These are phyloP conservation scores for Ctenicera cuprea DNA, from an alignment of 2,888 invertebrate genomes.

Conservation along the genomic window DNA sequence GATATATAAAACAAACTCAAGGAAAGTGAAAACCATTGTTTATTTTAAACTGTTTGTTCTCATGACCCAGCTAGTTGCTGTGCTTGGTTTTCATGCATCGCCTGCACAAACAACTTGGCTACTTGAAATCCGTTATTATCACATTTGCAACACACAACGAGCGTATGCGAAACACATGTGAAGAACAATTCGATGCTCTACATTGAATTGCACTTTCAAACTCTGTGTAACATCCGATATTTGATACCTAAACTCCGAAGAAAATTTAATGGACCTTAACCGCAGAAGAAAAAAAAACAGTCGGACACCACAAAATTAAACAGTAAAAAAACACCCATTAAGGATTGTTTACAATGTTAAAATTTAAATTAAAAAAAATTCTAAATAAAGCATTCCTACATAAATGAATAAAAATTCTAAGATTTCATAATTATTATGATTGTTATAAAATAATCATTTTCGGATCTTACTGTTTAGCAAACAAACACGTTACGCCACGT, in stretches of 20 bases:
- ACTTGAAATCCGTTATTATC: slow-evolving; percentile 50
- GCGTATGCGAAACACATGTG: slow-evolving; percentile 26
- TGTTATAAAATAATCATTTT: slow-evolving; percentile 20
- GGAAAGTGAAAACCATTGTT: slow-evolving; percentile 71
- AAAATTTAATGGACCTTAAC: slow-evolving; percentile 26
- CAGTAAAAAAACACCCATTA: not conserved
- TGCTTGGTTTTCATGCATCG: slow-evolving; percentile 64
- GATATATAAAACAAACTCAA: slow-evolving; percentile 69
- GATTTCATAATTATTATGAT: not conserved
- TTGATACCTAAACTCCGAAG: slow-evolving; percentile 2
- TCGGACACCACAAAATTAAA: no score
- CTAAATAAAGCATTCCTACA: not conserved
- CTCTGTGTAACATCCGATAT: slow-evolving; percentile 37
- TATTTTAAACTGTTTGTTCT: slow-evolving; percentile 64
- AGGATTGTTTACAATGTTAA: not conserved
- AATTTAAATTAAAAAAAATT: not conserved
- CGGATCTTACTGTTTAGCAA: slow-evolving; percentile 37
- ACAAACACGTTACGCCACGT: slow-evolving; percentile 29
- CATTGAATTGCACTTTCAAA: slow-evolving; percentile 35
- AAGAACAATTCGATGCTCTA: slow-evolving; percentile 37
- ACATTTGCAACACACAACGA: slow-evolving; percentile 43
- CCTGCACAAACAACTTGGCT: slow-evolving; percentile 58
- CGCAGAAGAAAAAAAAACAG: not conserved
- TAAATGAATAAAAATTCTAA: not conserved
- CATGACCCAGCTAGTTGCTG: slow-evolving; percentile 61